A percentile compares a stretch with the other conserved stretches of the same genome.
These are phyloP conservation scores for Mesoclemmys tuberculata DNA, from an alignment of 2,113 vertebrate species.

Conservation along the genomic window DNA sequence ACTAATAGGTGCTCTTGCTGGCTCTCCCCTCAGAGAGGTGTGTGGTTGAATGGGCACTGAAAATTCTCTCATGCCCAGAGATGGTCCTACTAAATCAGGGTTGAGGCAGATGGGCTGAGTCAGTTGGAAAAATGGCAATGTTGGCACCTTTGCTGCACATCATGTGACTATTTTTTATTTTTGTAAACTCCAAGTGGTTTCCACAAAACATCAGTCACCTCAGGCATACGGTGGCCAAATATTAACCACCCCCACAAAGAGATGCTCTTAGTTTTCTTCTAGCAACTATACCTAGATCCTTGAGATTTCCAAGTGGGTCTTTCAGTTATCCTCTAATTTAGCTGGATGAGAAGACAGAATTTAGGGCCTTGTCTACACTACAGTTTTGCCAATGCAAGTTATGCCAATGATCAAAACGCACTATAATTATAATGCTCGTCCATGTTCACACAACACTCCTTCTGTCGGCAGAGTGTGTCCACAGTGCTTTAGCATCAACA, in stretches of 20 bases:
- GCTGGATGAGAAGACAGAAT: neutral
- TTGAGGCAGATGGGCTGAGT: accelerated
- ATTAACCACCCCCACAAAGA: neutral
- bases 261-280: neutral
- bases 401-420: no score
- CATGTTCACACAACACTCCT: no score
- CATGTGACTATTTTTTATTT: neutral
- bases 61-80: neutral
- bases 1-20: accelerated
- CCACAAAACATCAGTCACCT: neutral
- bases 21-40: accelerated
- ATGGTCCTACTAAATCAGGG: neutral
- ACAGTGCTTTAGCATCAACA: no score
- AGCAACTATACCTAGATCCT: neutral
- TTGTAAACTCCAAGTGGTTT: neutral
- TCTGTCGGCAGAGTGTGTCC: no score
- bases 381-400: no score
- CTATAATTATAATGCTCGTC: no score
- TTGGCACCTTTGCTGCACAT: neutral
- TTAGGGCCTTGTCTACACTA: neutral
- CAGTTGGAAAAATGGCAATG: neutral
- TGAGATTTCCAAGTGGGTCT: neutral
- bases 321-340: neutral
- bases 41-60: neutral
- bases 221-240: neutral